These are phyloP conservation scores for Phalacrocorax carbo DNA, from an alignment of 2,113 vertebrate genomes.

Conservation along the genomic window DNA sequence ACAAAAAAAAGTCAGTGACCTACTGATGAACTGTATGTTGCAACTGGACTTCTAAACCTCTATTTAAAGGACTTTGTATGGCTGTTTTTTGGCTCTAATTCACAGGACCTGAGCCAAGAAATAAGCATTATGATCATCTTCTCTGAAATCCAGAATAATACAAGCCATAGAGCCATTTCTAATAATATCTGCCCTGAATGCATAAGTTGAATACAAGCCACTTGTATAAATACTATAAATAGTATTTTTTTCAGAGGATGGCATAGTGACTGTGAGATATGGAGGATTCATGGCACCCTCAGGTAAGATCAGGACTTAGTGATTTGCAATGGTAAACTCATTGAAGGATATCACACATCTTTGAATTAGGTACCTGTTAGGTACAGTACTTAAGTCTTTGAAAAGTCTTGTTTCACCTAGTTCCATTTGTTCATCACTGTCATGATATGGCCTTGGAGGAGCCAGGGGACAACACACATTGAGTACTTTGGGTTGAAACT, in stretches of 20 bases:
- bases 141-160: background rate
- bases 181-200: background rate
- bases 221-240: too few species aligned
- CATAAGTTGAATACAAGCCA: background rate
- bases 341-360: background rate
- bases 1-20: background rate
- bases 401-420: background rate
- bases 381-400: background rate
- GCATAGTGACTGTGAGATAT: background rate
- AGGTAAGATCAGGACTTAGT: background rate
- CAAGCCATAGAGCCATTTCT: background rate
- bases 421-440: background rate
- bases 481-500: background rate
- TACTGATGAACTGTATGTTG: background rate
- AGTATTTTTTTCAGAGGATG: background rate
- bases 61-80: background rate
- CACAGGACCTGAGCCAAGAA: background rate
- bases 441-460: background rate
- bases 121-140: background rate
- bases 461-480: rapidly evolving
- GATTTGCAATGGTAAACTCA: background rate
- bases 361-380: background rate
- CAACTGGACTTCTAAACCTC: background rate
- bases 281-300: background rate
- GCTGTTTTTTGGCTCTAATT: background rate